Evolutionary conservation across 1,140 invertebrate species (phyloP).

Genomic region (Temnothorax nylanderi): DNA sequence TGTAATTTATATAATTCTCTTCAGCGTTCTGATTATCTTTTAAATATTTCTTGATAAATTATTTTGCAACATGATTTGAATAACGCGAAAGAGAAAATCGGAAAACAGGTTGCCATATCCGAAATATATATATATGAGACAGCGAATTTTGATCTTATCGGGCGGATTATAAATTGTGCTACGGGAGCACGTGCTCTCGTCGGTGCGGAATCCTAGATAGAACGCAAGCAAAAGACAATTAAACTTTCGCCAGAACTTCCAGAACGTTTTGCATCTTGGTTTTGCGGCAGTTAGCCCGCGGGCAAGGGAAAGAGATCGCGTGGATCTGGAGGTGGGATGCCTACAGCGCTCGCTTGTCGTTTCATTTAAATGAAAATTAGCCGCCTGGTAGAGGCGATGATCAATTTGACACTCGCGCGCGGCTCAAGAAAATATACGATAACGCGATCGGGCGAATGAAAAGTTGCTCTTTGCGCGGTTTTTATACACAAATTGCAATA

Average conservation of each 20-base stretch:
- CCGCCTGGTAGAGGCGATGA: conserved; percentile 61
- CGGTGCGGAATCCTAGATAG: conserved; percentile 53
- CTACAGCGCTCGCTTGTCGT: conserved; percentile 66
- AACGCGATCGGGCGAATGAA: not conserved
- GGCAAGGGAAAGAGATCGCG: conserved; percentile 41
- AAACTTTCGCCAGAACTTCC: conserved; percentile 79
- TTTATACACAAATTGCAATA: not conserved
- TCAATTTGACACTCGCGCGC: conserved; percentile 68
- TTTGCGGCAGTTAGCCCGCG: conserved; percentile 51
- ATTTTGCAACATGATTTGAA: not conserved
- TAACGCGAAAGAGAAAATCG: not conserved
- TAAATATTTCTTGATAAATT: not conserved
- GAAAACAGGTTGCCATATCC: not conserved
- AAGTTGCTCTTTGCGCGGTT: not conserved
- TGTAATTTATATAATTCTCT: not conserved
- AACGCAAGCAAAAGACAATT: conserved; percentile 79
- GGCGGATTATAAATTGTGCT: conserved; percentile 25
- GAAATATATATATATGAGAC: not conserved
- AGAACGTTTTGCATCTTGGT: conserved; percentile 69
- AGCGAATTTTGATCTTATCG: not conserved
- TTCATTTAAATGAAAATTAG: conserved; percentile 84
- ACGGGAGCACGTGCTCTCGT: not conserved
- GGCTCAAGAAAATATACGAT: conserved; percentile 15
- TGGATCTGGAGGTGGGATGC: conserved; percentile 52
- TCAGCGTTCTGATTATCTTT: not conserved